Percentiles rank a stretch among this genome's conserved stretches.
Evolutionary conservation across 2,888 invertebrate genomes (phyloP).

Genomic region (Cactoblastis cactorum): DNA sequence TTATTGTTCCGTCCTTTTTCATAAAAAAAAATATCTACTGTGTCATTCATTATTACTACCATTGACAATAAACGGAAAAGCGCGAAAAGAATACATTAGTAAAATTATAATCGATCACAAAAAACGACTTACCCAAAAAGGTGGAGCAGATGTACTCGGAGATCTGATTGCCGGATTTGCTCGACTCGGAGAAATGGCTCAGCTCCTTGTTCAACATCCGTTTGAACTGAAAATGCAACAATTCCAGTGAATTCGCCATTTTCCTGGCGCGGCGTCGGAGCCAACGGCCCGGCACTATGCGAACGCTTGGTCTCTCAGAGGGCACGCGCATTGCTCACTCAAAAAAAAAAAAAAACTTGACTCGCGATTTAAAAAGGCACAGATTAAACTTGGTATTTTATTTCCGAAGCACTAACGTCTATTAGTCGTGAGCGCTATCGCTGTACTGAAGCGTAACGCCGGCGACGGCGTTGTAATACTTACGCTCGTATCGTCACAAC

Average conservation of each 20-base stretch:
- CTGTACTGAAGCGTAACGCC: slow-evolving; percentile 50
- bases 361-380: slow-evolving; percentile 19
- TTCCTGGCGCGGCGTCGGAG: slow-evolving; percentile 52
- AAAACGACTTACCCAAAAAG: slow-evolving; percentile 92
- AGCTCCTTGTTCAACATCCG: slow-evolving; percentile 99
- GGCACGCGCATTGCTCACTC: slow-evolving; percentile 66
- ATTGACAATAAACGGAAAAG: background rate
- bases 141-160: slow-evolving; percentile 99
- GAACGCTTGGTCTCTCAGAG: slow-evolving; percentile 63
- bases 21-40: background rate
- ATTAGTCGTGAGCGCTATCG: slow-evolving; percentile 56
- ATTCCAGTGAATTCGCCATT: slow-evolving; percentile 68
- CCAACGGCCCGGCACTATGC: slow-evolving; percentile 59
- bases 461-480: slow-evolving; percentile 30
- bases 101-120: slow-evolving; percentile 25
- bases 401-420: slow-evolving; percentile 38
- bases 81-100: background rate
- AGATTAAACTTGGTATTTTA: slow-evolving; percentile 21
- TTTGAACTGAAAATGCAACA: slow-evolving; percentile 91
- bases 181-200: slow-evolving; percentile 99
- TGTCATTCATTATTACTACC: background rate
- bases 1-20: background rate
- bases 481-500: slow-evolving; percentile 33
- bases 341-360: slow-evolving; percentile 27
- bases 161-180: slow-evolving; percentile 99